Evolutionary conservation across 2,888 invertebrate genomes (phyloP).

Genomic region (Amiota communis): DNA sequence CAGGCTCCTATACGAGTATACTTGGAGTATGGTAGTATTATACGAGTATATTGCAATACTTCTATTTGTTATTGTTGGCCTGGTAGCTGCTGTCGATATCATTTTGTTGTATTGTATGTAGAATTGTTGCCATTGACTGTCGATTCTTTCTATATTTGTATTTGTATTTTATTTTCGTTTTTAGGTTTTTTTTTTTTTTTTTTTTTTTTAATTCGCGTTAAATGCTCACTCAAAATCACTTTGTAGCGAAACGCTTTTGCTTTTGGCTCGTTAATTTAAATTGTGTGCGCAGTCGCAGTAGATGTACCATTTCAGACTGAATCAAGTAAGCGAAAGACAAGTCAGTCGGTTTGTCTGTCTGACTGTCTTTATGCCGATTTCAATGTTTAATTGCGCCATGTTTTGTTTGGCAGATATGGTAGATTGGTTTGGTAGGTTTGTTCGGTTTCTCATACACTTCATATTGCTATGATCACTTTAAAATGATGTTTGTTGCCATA

Average conservation of each 20-base stretch:
- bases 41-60: not conserved
- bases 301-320: conserved; percentile 11
- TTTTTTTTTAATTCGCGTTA: not conserved
- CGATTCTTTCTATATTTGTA: no score
- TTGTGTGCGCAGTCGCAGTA: not conserved
- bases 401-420: not conserved
- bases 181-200: no score
- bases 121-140: no score
- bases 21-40: no score
- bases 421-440: not conserved
- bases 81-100: not conserved
- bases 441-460: no score
- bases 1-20: no score
- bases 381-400: conserved; percentile 10
- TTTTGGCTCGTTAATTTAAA: conserved; percentile 27
- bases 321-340: not conserved
- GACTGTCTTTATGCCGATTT: not conserved
- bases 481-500: no score
- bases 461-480: no score
- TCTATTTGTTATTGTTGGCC: conserved; percentile 29
- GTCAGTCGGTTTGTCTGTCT: no score
- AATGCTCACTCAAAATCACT: not conserved
- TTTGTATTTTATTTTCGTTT: no score
- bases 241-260: conserved; percentile 18
- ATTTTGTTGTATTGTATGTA: no score